Conservation (phyloP, 2,888 invertebrate genomes). For the Apotomis turbidana region DNA sequence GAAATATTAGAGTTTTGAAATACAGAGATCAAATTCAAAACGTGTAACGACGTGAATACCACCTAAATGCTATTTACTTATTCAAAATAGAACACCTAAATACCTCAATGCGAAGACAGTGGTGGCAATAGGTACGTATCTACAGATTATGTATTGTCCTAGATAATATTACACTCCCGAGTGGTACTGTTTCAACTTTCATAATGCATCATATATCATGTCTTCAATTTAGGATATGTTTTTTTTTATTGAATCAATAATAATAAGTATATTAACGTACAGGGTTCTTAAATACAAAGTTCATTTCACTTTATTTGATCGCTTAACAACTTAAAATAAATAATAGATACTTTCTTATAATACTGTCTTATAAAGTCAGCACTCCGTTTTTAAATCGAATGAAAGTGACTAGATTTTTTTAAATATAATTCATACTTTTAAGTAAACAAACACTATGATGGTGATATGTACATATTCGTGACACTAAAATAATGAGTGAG, state of each 20-base stretch:
- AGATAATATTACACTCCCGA: slow-evolving; percentile 6
- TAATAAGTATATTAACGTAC: not conserved
- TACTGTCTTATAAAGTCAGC: slow-evolving; percentile 36
- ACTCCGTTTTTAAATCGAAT: slow-evolving; percentile 26
- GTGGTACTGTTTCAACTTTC: not conserved
- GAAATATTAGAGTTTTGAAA: slow-evolving; percentile 11
- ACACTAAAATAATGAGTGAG: slow-evolving; percentile 10
- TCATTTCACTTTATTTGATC: slow-evolving; percentile 11
- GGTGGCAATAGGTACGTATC: slow-evolving; percentile 27
- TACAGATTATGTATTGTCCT: slow-evolving; percentile 39
- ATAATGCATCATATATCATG: not conserved
- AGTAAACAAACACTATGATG: slow-evolving; percentile 3
- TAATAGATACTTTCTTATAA: slow-evolving; percentile 23
- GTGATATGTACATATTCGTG: slow-evolving; percentile 38
- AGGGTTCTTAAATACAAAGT: slow-evolving; percentile 5
- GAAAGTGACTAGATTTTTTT: slow-evolving; percentile 37
- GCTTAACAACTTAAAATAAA: slow-evolving; percentile 23
- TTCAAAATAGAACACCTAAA: slow-evolving; percentile 21
- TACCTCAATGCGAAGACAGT: slow-evolving; percentile 33
- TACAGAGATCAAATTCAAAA: slow-evolving; percentile 33
- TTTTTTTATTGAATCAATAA: slow-evolving; percentile 32
- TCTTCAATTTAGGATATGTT: slow-evolving; percentile 28
- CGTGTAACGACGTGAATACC: slow-evolving; percentile 19
- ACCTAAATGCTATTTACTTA: slow-evolving; percentile 5
- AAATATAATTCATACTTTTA: slow-evolving; percentile 17